Evolutionary conservation across 2,888 invertebrate genomes (phyloP).

Genomic region (Perdita meconis): DNA sequence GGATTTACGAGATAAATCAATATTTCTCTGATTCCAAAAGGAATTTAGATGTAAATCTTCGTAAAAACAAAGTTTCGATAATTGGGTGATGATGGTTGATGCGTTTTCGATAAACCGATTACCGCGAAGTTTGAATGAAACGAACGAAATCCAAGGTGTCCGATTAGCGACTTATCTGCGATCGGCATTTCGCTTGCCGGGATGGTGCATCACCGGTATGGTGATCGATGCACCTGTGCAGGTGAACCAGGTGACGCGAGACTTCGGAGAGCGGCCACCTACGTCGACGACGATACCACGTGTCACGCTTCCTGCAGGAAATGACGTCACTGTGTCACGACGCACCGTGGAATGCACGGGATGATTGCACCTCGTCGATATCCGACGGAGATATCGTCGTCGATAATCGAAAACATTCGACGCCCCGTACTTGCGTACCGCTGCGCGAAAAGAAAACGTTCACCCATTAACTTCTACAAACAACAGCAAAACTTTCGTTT

Average conservation of each 20-base stretch:
- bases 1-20: no score
- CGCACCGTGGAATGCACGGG: slow-evolving; percentile 46
- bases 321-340: slow-evolving; percentile 68
- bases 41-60: no score
- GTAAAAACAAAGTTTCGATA: no score
- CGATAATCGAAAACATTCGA: slow-evolving; percentile 13
- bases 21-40: no score
- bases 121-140: background rate
- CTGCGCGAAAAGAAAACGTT: background rate
- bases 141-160: background rate
- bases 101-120: no score
- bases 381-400: slow-evolving; percentile 14
- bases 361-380: slow-evolving; percentile 28
- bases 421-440: background rate
- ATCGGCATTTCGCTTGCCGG: slow-evolving; percentile 53
- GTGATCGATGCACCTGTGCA: slow-evolving; percentile 44
- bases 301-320: slow-evolving; percentile 71
- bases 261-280: slow-evolving; percentile 59
- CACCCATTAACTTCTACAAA: no score
- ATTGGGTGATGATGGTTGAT: no score
- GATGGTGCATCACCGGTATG: no score
- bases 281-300: slow-evolving; percentile 60
- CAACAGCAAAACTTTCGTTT: no score
- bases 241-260: slow-evolving; percentile 46
- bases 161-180: slow-evolving; percentile 54